Base-by-base conservation (phyloP, 2,888 invertebrate genomes). In the Cataglyphis albicans region DNA sequence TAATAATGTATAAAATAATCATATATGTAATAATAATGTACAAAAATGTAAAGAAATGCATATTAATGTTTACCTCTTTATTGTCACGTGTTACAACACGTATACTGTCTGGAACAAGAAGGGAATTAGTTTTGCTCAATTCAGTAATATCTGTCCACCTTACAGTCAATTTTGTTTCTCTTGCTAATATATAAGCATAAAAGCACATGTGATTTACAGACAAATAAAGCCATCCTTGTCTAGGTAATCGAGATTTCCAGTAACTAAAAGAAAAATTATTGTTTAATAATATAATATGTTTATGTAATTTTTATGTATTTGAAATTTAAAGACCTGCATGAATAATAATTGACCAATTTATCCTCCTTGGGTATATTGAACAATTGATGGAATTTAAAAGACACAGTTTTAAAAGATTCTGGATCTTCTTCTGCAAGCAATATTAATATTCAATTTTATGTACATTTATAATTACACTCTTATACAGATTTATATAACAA, bases 161-260 rank as follows among this genome's bases (percentile, higher is more conserved):
- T 81, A 99, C 96, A 88, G 98, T 97, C 68, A 99, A 96, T 92
- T 97, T 98, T 5, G 98, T 98, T 94, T 99, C 98, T 83, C 96
- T 97, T 10, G 99, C 98, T 95, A 99, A 96, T 92, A 99, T 97
- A 93, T 98, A 98, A 0, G 99, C 98, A 95, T 99, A 98, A 95
- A 99, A 99, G 94, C 99, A 99, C 94, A 99, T 96, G 94, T 98
- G 98, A 94, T 99, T 98, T 52, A 99, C 97, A 29, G 99, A 99
- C n/a, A 99, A 96, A 94, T 99, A 99, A 94, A 99, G 96, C 97
- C 98, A 98, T 48, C 99, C 99, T 95, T 99, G 99, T n/a, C 98
- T 96, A 0, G 99, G 99, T 89, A 99, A 96, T 94, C 97, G 97
- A 52, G 98, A 97, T 95, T 98, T 98, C 97, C 98, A 98, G 93